Base-by-base conservation (phyloP, 2,113 vertebrate species). In the Neolamprologus brichardi region DNA sequence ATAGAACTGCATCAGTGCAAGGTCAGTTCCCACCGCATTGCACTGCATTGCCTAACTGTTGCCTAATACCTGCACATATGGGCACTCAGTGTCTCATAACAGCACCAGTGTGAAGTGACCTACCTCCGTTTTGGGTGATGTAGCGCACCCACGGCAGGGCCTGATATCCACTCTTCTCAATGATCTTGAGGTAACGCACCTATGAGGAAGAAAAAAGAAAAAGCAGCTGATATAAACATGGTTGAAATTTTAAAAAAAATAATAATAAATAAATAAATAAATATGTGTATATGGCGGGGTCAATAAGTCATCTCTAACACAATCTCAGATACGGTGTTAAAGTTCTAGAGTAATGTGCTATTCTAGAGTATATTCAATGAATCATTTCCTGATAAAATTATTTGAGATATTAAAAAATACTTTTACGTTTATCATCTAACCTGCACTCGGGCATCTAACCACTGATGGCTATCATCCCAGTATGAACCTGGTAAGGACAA, bases 161-260 rank as follows among this genome's bases (percentile, higher is more conserved):
- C 92, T 97, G 97, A 79, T 97, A 99, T 4, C 98, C 98, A 3
- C 98, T 99, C 96, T 99, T 99, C 96, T 99, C 98, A 15, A 99
- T 99, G 91, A 99, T 99, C 96, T 99, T 99, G 87, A 99, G 93
- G 91, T 99, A 99, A 30, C 98, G 98, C 88, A 99, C 98, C 97
- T 97, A 92, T 51, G 3, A 23, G 82, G 15, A 4, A 58, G 18
- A 7, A 32, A 51, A 86, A 75, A 8, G 6, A 62, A 37, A 81
- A 62, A 52, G 44, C 46, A 52, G 53, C 3, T 32, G 13, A 23
- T 6, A 4, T 6, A 34, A 51, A 39, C 6, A 32, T 18, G 5
- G 18, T 10, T 25, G 7, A 78, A 25, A 32, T 60, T 13, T 1
- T 20, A 20, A 3, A 51, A 3, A 44, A 7, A 46, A 46, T 7